Base-by-base conservation (phyloP, 1,140 invertebrate species). In the Oryctes rhinoceros region DNA sequence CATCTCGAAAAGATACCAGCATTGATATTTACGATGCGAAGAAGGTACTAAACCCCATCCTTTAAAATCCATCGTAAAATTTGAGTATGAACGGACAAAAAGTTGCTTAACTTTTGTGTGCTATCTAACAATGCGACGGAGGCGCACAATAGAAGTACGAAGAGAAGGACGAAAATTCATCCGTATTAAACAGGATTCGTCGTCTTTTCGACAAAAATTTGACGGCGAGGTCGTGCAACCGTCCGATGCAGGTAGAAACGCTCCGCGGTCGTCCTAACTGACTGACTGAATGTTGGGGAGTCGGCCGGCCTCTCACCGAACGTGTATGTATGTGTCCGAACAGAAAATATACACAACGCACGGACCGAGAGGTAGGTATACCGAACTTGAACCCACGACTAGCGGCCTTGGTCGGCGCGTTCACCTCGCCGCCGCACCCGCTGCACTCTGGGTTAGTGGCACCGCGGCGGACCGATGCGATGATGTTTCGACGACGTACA, bases 391-490 rank as follows among this genome's bases (percentile, higher is more conserved):
- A 82, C 78, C 75, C 48, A 39, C 47, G 24, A 48, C 47, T 20
- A 37, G 65, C 78, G 81, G 71, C 81, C 81, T 82, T 82, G 81
- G 79, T 67, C 78, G 78, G 81, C 80, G 47, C 81, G 59, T 82
- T 82, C 81, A 82, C 81, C 81, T 82, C 48, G 44, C 35, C 59
- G 81, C 49, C 80, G 81, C 80, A 77, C 80, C 80, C 80, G 81
- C 78, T 81, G 71, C 78, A 82, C 80, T 82, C 80, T 82, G 76
- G 81, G 81, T 82, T 82, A 82, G 81, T 82, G 80, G 81, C 79
- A 77, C 78, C 78, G 80, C 76, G 74, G 49, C 79, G 79, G 71
- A 76, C 44, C 77, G 76, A 30, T 76, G 75, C 62, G 76, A n/a
- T 35, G 35, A 71, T 71, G 65, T 71, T 71, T 71, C 65, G 65